phyloP scores from a whole-genome alignment of 2,888 invertebrate genomes.

The Lasioglossum malachurum region DNA sequence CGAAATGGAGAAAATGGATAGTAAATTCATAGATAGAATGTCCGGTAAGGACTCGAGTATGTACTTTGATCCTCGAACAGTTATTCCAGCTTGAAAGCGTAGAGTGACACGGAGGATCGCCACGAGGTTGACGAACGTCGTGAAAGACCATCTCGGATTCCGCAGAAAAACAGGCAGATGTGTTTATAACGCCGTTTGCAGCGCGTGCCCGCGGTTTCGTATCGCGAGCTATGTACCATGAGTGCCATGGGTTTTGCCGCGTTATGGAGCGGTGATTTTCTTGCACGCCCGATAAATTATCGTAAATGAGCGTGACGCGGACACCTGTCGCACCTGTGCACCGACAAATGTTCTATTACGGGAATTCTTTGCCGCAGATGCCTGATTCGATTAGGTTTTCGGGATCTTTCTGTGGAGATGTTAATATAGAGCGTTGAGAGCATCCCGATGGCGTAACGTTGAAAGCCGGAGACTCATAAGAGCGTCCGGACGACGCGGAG shows the following conservation, averaged over 20 bases:
- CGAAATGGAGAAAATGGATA: background rate
- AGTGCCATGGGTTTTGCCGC: constrained; percentile 28
- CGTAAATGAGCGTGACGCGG: constrained; percentile 42
- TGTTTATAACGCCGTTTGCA: constrained; percentile 39
- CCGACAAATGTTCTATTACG: constrained; percentile 21
- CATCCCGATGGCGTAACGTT: background rate
- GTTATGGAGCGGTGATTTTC: constrained; percentile 32
- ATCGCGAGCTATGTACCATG: constrained; percentile 13
- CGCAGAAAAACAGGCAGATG: constrained; percentile 43
- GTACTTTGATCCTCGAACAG: background rate
- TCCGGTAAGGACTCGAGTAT: background rate
- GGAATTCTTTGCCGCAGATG: background rate
- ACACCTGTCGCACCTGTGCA: constrained; percentile 34
- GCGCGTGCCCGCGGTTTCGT: constrained; percentile 14
- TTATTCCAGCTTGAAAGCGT: background rate
- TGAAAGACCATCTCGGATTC: constrained; percentile 36
- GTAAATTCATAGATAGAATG: background rate
- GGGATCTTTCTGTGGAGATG: background rate
- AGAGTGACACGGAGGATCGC: constrained; percentile 26
- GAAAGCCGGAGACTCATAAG: constrained; percentile 2
- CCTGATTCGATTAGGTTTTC: background rate
- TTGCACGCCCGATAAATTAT: constrained; percentile 36
- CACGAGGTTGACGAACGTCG: constrained; percentile 50
- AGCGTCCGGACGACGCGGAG: background rate
- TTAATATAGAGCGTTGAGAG: background rate